A percentile compares a stretch with the other conserved stretches of the same genome.
These are phyloP conservation scores for Agrochola macilenta DNA, from an alignment of 2,888 invertebrate species.

Conservation along the genomic window DNA sequence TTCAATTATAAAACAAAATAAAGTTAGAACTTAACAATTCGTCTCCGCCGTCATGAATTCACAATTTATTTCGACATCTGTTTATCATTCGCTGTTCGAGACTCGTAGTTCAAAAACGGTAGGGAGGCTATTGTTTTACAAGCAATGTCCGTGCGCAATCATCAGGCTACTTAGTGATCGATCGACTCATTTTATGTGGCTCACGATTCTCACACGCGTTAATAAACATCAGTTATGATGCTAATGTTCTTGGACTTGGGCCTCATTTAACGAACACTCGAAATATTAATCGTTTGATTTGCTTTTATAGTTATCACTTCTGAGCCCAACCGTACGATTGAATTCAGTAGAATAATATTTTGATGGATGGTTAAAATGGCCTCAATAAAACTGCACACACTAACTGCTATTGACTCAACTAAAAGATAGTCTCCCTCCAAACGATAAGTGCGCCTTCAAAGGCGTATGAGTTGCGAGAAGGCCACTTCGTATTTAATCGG, in stretches of 20 bases:
- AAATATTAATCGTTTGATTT: conserved; percentile 41
- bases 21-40: conserved; percentile 54
- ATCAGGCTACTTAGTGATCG: conserved; percentile 68
- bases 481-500: conserved; percentile 60
- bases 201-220: conserved; percentile 58
- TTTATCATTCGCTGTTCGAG: conserved; percentile 71
- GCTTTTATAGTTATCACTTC: conserved; percentile 33
- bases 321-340: conserved; percentile 7
- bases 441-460: conserved; percentile 29
- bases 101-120: conserved; percentile 68
- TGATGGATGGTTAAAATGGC: conserved; percentile 36
- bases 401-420: conserved; percentile 27
- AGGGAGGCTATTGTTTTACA: conserved; percentile 75
- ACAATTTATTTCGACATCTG: conserved; percentile 75
- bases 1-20: conserved; percentile 55
- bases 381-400: conserved; percentile 36
- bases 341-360: conserved; percentile 22
- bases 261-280: conserved; percentile 38
- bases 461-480: conserved; percentile 35
- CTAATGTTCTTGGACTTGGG: conserved; percentile 46
- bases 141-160: conserved; percentile 71
- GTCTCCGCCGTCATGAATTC: conserved; percentile 65
- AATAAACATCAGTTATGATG: conserved; percentile 63
- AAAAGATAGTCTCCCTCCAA: conserved; percentile 30
- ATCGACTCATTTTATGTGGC: conserved; percentile 57